These are phyloP conservation scores for Cryptosula pallasiana DNA, from an alignment of 2,888 invertebrate genomes.

Conservation along the genomic window DNA sequence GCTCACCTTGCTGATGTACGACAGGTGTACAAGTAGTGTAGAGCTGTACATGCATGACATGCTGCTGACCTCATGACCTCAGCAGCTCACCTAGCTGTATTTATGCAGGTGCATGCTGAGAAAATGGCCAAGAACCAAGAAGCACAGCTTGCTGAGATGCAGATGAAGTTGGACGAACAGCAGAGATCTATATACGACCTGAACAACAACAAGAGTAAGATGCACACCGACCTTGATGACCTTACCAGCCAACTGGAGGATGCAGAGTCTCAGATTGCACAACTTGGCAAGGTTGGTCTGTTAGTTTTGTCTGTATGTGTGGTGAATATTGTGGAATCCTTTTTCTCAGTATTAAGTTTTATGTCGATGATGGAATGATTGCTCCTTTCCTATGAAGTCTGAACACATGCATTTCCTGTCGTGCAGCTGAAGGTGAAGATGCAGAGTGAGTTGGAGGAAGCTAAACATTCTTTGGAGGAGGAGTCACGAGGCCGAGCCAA, in stretches of 20 bases:
- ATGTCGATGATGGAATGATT: no score
- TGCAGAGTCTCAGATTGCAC: slow-evolving; percentile 91
- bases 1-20: no score
- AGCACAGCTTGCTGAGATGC: slow-evolving; percentile 89
- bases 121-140: slow-evolving; percentile 97
- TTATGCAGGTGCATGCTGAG: slow-evolving; percentile 84
- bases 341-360: no score
- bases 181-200: slow-evolving; percentile 95
- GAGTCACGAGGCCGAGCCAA: slow-evolving; percentile 61
- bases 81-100: no score
- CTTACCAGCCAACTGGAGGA: slow-evolving; percentile 94
- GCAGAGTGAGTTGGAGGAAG: slow-evolving; percentile 93
- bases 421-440: slow-evolving; percentile 69
- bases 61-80: no score
- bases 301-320: no score
- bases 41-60: no score
- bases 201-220: slow-evolving; percentile 75
- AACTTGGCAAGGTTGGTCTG: slow-evolving; percentile 71
- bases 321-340: no score
- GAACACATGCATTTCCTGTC: no score
- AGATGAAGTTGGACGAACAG: slow-evolving; percentile 92
- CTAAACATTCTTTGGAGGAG: slow-evolving; percentile 95
- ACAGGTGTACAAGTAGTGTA: no score
- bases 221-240: slow-evolving; percentile 95
- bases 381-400: no score